Percentiles rank a stretch among this genome's conserved stretches.
These are phyloP conservation scores for Calycopis cecrops DNA, from an alignment of 1,140 invertebrate genomes.

Conservation along the genomic window DNA sequence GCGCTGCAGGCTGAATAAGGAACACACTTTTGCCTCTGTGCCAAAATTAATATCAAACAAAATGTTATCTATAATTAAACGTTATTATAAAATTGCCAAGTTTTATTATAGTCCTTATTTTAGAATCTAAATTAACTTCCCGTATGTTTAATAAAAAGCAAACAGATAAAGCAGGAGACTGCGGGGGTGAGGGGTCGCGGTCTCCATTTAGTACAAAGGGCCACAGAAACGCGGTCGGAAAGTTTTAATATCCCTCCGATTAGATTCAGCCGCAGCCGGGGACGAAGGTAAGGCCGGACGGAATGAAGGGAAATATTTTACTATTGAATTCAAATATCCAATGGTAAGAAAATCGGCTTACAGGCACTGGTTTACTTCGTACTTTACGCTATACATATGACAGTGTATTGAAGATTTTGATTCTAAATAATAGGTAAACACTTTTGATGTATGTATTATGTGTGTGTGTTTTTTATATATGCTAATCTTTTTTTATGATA, in stretches of 20 bases:
- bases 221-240: constrained; percentile 50
- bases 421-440: no score
- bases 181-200: constrained; percentile 31
- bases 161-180: constrained; percentile 27
- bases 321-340: constrained; percentile 55
- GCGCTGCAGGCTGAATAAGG: constrained; percentile 57
- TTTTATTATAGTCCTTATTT: constrained; percentile 19
- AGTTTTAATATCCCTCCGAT: constrained; percentile 72
- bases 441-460: no score
- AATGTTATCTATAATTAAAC: no score
- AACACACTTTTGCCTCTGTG: constrained; percentile 48
- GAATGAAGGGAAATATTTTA: constrained; percentile 55
- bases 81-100: neutral
- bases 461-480: no score
- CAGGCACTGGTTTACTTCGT: constrained; percentile 32
- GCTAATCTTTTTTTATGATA: no score
- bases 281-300: constrained; percentile 43
- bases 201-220: constrained; percentile 54
- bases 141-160: constrained; percentile 28
- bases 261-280: constrained; percentile 58
- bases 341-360: constrained; percentile 50
- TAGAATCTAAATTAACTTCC: constrained; percentile 39
- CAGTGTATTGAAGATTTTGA: no score
- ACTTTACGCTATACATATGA: constrained; percentile 20
- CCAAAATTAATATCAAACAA: constrained; percentile 47